Evolutionary conservation across 92 coral and sea anemone species (phyloP).

Genomic region (Ricordea florida): DNA sequence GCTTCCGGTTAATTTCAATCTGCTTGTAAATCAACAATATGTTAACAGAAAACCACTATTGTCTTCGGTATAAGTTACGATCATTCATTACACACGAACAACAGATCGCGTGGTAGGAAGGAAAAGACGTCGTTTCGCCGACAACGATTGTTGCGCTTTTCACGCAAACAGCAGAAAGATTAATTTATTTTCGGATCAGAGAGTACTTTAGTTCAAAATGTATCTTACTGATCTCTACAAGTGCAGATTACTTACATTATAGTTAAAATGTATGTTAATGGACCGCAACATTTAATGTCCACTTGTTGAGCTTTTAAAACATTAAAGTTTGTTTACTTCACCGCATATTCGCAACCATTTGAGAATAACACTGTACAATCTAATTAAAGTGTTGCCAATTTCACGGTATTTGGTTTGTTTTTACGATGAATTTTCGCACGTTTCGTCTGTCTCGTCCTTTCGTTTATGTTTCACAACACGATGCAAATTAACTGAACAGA

Average conservation of each 20-base stretch:
- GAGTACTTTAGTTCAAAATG: neutral
- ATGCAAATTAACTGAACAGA: neutral
- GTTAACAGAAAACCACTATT: conserved; percentile 34
- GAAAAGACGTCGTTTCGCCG: no score
- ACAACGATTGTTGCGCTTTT: no score
- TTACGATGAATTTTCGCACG: neutral
- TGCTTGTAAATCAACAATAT: conserved; percentile 32
- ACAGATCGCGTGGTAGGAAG: neutral
- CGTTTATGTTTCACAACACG: neutral
- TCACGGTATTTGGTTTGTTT: neutral
- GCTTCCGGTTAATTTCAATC: conserved; percentile 40
- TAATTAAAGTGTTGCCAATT: conserved; percentile 8
- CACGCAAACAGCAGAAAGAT: neutral
- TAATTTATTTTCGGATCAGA: conserved; percentile 6
- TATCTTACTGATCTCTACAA: neutral
- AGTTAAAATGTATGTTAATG: neutral
- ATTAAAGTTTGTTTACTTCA: conserved; percentile 41
- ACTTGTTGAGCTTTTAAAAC: neutral
- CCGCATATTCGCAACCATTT: neutral
- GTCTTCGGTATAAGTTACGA: neutral
- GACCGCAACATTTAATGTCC: neutral
- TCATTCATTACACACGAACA: neutral
- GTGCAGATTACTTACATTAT: no score
- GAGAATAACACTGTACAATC: conserved; percentile 19
- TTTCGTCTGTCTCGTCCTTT: neutral